Conservation (phyloP, 2,888 invertebrate genomes). For the Dichetophora obliterata region DNA sequence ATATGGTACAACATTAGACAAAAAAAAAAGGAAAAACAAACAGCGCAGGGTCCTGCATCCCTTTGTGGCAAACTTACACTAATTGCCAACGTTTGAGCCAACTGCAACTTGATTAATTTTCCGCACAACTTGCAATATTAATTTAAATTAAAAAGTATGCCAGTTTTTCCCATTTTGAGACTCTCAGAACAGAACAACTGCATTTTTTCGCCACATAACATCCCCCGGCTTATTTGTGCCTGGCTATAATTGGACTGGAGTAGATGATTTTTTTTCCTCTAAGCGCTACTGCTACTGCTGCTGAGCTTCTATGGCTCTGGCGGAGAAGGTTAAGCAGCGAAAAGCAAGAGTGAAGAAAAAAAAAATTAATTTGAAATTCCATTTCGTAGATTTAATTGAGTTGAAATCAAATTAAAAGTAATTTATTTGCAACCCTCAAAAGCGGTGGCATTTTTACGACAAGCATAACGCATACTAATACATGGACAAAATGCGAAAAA, state of each 20-base stretch:
- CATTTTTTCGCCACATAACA: neutral
- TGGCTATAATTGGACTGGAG: too few relatives aligned
- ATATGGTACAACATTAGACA: too few relatives aligned
- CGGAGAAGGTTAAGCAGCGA: neutral
- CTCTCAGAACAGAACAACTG: too few relatives aligned
- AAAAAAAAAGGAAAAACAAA: too few relatives aligned
- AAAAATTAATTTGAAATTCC: constrained; percentile 68
- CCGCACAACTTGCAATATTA: constrained; percentile 28
- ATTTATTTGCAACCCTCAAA: constrained; percentile 66
- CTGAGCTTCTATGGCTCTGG: neutral
- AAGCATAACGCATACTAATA: neutral
- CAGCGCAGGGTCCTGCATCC: too few relatives aligned
- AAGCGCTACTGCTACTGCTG: neutral
- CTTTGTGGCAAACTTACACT: too few relatives aligned
- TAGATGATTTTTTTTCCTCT: neutral
- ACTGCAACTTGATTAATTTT: constrained; percentile 32
- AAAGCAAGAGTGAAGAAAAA: constrained; percentile 33
- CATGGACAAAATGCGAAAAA: constrained; percentile 16
- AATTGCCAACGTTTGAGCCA: constrained; percentile 21
- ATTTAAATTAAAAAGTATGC: constrained; percentile 26
- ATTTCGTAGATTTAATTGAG: constrained; percentile 70
- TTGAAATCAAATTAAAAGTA: constrained; percentile 70
- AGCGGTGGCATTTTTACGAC: neutral
- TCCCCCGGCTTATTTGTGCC: neutral
- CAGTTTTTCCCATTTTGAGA: neutral